These are phyloP conservation scores for Cyclargus thomasi DNA, from an alignment of 1,140 invertebrate genomes.

Conservation along the genomic window DNA sequence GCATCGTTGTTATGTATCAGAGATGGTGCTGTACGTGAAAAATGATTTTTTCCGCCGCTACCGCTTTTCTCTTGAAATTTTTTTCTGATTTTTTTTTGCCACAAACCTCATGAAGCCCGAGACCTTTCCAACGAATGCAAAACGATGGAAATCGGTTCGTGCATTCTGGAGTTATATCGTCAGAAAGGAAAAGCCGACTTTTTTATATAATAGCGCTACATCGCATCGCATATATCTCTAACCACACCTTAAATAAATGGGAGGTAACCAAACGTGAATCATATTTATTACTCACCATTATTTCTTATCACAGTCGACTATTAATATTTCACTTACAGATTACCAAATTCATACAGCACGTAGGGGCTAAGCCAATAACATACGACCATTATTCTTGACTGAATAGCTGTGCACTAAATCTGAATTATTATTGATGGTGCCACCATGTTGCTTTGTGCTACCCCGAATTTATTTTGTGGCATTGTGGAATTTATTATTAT, in stretches of 20 bases:
- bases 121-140: no score
- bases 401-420: constrained; percentile 31
- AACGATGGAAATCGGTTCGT: no score
- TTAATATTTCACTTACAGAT: constrained; percentile 18
- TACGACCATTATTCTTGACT: constrained; percentile 30
- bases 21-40: no score
- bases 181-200: no score
- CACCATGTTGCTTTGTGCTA: constrained; percentile 12
- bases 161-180: no score
- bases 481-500: not conserved
- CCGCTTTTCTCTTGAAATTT: no score
- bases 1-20: no score
- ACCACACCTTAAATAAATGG: not conserved
- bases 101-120: no score
- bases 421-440: constrained; percentile 30
- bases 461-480: not conserved
- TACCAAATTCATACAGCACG: constrained; percentile 26
- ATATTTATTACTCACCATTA: not conserved
- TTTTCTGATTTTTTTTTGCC: no score
- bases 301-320: not conserved
- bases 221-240: no score
- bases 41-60: no score
- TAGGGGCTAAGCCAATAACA: constrained; percentile 28
- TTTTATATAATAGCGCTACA: no score
- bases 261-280: not conserved